Base-by-base conservation (phyloP, 2,113 vertebrate species). In the Pyrgilauda ruficollis region DNA sequence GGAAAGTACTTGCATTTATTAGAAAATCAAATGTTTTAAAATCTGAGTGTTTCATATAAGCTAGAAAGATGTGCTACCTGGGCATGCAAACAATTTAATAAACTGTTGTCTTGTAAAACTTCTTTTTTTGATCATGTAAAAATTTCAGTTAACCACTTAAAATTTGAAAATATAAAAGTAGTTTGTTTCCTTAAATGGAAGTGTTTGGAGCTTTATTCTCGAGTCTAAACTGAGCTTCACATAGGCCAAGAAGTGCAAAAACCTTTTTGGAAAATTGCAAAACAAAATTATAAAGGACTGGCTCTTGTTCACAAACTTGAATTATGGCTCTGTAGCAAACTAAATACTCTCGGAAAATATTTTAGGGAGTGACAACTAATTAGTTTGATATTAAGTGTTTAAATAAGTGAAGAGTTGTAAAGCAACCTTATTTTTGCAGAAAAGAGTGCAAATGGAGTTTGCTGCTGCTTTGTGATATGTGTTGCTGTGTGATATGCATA, bases 311-410 rank as follows among this genome's bases (percentile, higher is more conserved):
- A 61, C 53, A 79, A 84, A 33, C 39, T 76, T 55, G 17, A 94
- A 46, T 88, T 86, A 52, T 9, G 7, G 33, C 86, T 94, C 87
- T 84, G 27, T 69, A 49, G 30, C 61, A 91, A 91, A 68, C 86
- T n/a, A 93, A 91, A 90, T 95, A 78, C 4, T 88, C 53, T 64
- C 50, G 73, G 55, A 91, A 95, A 91, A 62, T 88, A 15, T 39
- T 84, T 89, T 46, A 84, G 84, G 66, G 33, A 77, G 18, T 85
- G 15, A 79, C n/a, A 84, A 77, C 79, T 92, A 24, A 79, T 90
- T 76, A 64, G 53, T 87, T 93, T 93, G 53, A 89, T 92, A 47
- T 74, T 41, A 74, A 62, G 46, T 46, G 10, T 86, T 79, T 94
- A 63, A 50, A 35, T 50, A 82, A 27, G 9, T 63, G 55, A 92